phyloP scores from a whole-genome alignment of 2,797 vertebrate genomes.

The Falco columbarius region DNA sequence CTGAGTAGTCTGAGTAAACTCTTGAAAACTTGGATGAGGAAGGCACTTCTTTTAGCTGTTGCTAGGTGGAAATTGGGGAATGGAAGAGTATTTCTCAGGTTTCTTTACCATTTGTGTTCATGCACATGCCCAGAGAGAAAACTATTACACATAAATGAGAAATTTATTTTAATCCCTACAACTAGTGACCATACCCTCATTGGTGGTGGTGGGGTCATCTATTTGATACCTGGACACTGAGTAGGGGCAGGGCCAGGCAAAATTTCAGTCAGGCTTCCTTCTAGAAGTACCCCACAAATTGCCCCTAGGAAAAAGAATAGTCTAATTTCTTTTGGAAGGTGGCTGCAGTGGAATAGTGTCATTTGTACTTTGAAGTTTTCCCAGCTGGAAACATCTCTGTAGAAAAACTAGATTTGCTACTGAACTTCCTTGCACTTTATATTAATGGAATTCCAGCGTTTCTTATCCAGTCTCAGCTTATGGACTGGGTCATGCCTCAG shows the following conservation, averaged over 20 bases:
- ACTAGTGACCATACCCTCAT: not conserved
- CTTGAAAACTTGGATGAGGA: constrained; percentile 13
- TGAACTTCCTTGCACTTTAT: not conserved
- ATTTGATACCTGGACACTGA: not conserved
- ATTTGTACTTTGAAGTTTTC: not conserved
- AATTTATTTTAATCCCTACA: not conserved
- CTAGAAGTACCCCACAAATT: not conserved
- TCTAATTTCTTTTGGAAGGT: not conserved
- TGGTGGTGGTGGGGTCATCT: not conserved
- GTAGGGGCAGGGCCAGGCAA: not conserved
- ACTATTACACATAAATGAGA: not conserved
- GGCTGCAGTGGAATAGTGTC: not conserved
- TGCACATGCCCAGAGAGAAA: not conserved
- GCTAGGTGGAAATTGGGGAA: not conserved
- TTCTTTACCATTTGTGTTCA: not conserved
- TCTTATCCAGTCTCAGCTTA: not conserved
- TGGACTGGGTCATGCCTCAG: accelerated
- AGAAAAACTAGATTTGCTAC: not conserved
- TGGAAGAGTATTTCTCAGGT: not conserved
- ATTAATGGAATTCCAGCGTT: not conserved
- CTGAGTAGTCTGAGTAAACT: constrained; percentile 51
- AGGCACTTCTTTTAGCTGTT: not conserved
- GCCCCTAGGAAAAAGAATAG: not conserved
- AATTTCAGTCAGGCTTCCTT: not conserved
- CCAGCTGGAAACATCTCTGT: not conserved